Conservation (phyloP, 2,113 vertebrate genomes). For the Paraplagusia blochii region DNA sequence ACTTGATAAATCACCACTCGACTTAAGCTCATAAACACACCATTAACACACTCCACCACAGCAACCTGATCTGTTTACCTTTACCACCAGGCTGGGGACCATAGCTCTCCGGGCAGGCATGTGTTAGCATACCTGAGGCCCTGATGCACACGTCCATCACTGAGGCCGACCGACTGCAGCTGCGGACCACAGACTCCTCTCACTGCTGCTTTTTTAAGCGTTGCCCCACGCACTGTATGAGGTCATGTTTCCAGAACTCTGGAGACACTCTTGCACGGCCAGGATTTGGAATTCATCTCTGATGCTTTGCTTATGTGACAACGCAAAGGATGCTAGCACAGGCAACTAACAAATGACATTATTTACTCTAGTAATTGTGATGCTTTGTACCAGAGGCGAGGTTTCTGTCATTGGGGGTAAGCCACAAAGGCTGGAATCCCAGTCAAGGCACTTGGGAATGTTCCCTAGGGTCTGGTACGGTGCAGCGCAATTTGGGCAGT, state of each 20-base stretch:
- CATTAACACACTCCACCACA: constrained; percentile 65
- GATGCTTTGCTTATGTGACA: too few species aligned
- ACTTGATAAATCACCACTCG: constrained; percentile 67
- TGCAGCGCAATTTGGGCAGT: too few species aligned
- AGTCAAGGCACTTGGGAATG: too few species aligned
- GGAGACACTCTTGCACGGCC: not conserved
- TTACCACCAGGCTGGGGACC: constrained; percentile 26
- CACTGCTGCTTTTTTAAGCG: not conserved
- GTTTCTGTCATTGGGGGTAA: too few species aligned
- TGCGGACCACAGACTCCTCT: constrained; percentile 6
- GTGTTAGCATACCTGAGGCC: constrained; percentile 35
- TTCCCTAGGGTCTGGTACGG: too few species aligned
- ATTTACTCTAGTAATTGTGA: too few species aligned
- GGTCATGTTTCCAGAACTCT: constrained; percentile 29
- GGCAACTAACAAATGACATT: too few species aligned
- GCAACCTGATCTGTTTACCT: constrained; percentile 65
- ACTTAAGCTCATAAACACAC: constrained; percentile 70
- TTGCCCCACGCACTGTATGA: not conserved
- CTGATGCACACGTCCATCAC: constrained; percentile 32
- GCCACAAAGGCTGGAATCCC: too few species aligned
- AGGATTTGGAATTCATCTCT: not conserved
- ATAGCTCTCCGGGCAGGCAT: constrained; percentile 22
- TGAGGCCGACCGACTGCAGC: constrained; percentile 1
- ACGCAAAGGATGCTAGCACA: too few species aligned
- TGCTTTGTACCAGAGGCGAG: too few species aligned